phyloP scores from a whole-genome alignment of 2,113 vertebrate genomes.

The Takifugu bimaculatus region DNA sequence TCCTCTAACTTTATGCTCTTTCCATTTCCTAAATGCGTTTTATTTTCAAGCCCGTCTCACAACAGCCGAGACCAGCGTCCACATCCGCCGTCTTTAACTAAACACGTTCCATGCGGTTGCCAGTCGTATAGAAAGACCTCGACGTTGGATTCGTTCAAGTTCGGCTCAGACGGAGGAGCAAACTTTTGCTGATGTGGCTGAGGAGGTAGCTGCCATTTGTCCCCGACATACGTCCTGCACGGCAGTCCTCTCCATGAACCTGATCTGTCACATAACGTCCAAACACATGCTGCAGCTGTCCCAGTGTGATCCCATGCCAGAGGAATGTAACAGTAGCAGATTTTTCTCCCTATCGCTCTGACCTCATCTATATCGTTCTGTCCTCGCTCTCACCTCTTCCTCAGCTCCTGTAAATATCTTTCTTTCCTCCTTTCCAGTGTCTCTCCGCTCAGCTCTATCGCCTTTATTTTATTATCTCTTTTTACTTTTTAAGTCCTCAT shows the following conservation, averaged over 20 bases:
- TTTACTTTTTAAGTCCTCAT: background rate
- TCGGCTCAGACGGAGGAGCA: slow-evolving; percentile 3
- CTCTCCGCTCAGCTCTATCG: background rate
- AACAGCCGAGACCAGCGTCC: no score
- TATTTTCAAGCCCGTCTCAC: no score
- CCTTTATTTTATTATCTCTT: background rate
- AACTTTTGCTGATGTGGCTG: slow-evolving; percentile 17
- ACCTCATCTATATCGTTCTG: slow-evolving; percentile 47
- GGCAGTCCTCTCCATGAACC: slow-evolving; percentile 26
- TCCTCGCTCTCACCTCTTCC: slow-evolving; percentile 38
- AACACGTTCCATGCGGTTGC: no score
- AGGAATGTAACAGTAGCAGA: slow-evolving; percentile 48
- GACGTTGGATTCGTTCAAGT: no score
- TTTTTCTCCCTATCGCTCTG: slow-evolving; percentile 23
- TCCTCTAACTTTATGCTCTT: background rate
- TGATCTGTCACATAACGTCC: slow-evolving; percentile 19
- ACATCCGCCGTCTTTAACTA: no score
- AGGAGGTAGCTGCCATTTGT: background rate
- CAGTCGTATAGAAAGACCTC: no score
- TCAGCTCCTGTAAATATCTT: background rate
- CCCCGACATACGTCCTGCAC: background rate
- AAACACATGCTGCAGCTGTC: slow-evolving; percentile 27
- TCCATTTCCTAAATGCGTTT: background rate
- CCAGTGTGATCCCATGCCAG: slow-evolving; percentile 27
- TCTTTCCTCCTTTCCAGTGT: background rate